A percentile compares a stretch with the other conserved stretches of the same genome.
Conservation (phyloP, 2,888 invertebrate genomes). For the Eristalis intricaria region DNA sequence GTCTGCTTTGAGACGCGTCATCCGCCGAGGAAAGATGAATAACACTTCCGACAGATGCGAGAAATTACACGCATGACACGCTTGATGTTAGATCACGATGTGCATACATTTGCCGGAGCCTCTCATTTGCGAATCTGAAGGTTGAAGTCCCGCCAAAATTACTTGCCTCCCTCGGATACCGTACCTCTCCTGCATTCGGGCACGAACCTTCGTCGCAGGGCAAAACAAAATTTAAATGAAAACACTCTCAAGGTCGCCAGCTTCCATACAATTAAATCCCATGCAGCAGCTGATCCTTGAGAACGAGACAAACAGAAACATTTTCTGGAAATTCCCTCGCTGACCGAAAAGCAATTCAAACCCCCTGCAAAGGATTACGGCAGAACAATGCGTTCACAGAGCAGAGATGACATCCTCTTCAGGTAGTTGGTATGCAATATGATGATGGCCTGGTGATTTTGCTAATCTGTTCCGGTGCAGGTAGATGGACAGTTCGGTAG, state of each 20-base stretch:
- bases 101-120: too few species aligned
- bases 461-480: slow-evolving; percentile 3
- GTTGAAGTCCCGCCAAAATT: too few species aligned
- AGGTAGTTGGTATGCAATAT: background rate
- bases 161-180: too few species aligned
- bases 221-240: background rate
- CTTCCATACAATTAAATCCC: background rate
- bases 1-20: too few species aligned
- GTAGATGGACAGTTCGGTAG: background rate
- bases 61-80: too few species aligned
- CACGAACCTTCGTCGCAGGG: too few species aligned
- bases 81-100: too few species aligned
- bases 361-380: background rate
- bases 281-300: background rate
- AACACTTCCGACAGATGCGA: too few species aligned
- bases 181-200: too few species aligned
- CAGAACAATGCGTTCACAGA: background rate
- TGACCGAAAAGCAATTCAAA: background rate
- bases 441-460: background rate
- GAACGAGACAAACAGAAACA: background rate
- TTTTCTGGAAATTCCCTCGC: background rate
- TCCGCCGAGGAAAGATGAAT: too few species aligned
- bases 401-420: background rate
- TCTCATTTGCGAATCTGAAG: too few species aligned
- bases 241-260: background rate